Evolutionary conservation across 2,113 vertebrate genomes (phyloP).

Genomic region (Pseudonaja textilis): DNA sequence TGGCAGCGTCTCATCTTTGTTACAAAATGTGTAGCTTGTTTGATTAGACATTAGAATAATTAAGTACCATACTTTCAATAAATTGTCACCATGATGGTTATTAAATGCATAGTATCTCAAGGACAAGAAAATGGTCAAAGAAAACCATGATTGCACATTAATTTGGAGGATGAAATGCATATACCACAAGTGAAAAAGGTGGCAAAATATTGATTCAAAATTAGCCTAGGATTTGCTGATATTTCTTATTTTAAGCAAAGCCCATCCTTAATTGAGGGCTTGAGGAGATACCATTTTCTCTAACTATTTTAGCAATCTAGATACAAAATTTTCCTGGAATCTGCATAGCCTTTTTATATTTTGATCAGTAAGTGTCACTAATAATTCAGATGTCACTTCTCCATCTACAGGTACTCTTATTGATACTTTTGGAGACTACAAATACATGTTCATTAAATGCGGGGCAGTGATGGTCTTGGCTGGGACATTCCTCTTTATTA

Average conservation of each 20-base stretch:
- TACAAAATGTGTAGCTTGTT: constrained; percentile 28
- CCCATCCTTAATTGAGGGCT: background rate
- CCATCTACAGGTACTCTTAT: constrained; percentile 71
- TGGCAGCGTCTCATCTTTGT: constrained; percentile 17
- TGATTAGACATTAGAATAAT: constrained; percentile 25
- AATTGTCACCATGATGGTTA: constrained; percentile 25
- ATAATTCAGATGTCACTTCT: background rate
- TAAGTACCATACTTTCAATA: constrained; percentile 48
- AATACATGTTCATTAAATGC: constrained; percentile 79
- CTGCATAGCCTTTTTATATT: background rate
- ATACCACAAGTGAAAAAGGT: background rate
- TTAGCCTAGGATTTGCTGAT: background rate
- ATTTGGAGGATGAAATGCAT: constrained; percentile 19
- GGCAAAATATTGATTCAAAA: background rate
- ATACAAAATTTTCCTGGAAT: background rate
- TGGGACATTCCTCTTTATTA: constrained; percentile 76
- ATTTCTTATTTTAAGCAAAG: background rate
- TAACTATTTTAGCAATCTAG: background rate
- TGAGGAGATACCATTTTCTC: background rate
- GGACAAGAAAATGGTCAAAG: background rate
- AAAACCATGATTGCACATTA: constrained; percentile 27
- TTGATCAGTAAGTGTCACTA: background rate
- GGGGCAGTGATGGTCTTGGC: constrained; percentile 74
- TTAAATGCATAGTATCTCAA: constrained; percentile 31
- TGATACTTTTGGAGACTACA: constrained; percentile 75